A percentile compares a stretch with the other conserved stretches of the same genome.
Conservation (phyloP, 2,797 vertebrate genomes). For the Artibeus lituratus region DNA sequence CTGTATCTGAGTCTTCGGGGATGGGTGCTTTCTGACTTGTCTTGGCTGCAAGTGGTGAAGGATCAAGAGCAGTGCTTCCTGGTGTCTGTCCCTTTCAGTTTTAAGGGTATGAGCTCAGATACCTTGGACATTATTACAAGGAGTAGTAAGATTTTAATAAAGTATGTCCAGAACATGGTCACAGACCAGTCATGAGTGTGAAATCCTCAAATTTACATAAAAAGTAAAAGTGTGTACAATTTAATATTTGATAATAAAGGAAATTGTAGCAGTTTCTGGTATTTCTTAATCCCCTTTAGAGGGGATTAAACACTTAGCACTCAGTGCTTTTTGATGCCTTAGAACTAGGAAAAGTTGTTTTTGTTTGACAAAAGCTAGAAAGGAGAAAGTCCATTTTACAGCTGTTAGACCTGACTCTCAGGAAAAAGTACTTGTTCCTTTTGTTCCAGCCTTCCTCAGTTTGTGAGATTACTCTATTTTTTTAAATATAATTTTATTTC, state of each 20-base stretch:
- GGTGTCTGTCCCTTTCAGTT: not conserved
- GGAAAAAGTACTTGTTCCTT: conserved; percentile 68
- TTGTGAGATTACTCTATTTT: conserved; percentile 76
- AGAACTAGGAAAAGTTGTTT: conserved; percentile 20
- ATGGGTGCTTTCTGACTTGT: not conserved
- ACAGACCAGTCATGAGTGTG: not conserved
- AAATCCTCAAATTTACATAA: conserved; percentile 11
- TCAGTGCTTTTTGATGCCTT: conserved; percentile 66
- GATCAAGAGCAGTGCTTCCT: not conserved
- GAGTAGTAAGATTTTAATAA: conserved; percentile 13
- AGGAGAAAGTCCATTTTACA: conserved; percentile 47
- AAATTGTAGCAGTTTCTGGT: conserved; percentile 4
- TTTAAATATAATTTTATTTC: conserved; percentile 78
- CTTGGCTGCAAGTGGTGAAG: not conserved
- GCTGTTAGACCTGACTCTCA: conserved; percentile 65
- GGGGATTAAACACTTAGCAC: not conserved
- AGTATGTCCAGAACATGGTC: not conserved
- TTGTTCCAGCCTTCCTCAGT: conserved; percentile 66
- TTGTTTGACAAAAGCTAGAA: conserved; percentile 54
- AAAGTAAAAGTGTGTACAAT: conserved; percentile 32
- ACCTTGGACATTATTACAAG: conserved; percentile 32
- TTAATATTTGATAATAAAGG: conserved; percentile 39
- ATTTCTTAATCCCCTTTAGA: conserved; percentile 29
- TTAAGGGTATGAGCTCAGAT: not conserved
- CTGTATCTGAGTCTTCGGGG: not conserved